Evolutionary conservation across 2,888 invertebrate genomes (phyloP).

Genomic region (Chymomyza caudatula): DNA sequence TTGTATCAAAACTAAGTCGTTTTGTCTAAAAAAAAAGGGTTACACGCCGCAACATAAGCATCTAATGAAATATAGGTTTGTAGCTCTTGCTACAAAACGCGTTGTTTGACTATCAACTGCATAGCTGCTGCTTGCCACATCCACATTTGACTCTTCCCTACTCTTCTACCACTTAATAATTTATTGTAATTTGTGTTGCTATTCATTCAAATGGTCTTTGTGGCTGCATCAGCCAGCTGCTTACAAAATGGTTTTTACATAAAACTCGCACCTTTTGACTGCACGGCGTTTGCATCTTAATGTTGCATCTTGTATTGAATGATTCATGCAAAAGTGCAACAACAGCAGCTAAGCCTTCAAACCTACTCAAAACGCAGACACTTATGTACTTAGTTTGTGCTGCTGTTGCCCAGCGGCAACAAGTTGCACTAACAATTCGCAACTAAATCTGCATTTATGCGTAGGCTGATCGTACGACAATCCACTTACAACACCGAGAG

Average conservation of each 20-base stretch:
- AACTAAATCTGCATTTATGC: conserved; percentile 16
- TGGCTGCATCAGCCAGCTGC: conserved; percentile 46
- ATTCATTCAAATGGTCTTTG: too few relatives aligned
- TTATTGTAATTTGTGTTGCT: conserved; percentile 59
- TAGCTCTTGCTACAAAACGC: not conserved
- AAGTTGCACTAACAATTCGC: conserved; percentile 44
- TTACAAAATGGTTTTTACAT: conserved; percentile 72
- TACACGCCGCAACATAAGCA: conserved; percentile 5
- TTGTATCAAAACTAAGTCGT: too few relatives aligned
- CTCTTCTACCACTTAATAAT: conserved; percentile 72
- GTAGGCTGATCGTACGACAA: conserved; percentile 50
- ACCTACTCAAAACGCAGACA: conserved; percentile 60
- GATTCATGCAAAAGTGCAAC: conserved; percentile 23
- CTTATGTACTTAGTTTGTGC: conserved; percentile 16
- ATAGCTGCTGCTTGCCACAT: conserved; percentile 11
- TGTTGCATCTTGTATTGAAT: not conserved
- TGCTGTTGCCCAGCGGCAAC: conserved; percentile 48
- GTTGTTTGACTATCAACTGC: not conserved
- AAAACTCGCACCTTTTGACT: conserved; percentile 63
- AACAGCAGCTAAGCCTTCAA: conserved; percentile 41
- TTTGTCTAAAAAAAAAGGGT: conserved; percentile 30
- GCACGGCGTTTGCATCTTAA: not conserved
- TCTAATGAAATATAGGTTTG: too few relatives aligned
- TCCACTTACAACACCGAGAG: too few relatives aligned
- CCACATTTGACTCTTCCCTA: conserved; percentile 19